Evolutionary conservation across 92 coral and sea anemone species (phyloP).

Genomic region (Phenganax subtilis): DNA sequence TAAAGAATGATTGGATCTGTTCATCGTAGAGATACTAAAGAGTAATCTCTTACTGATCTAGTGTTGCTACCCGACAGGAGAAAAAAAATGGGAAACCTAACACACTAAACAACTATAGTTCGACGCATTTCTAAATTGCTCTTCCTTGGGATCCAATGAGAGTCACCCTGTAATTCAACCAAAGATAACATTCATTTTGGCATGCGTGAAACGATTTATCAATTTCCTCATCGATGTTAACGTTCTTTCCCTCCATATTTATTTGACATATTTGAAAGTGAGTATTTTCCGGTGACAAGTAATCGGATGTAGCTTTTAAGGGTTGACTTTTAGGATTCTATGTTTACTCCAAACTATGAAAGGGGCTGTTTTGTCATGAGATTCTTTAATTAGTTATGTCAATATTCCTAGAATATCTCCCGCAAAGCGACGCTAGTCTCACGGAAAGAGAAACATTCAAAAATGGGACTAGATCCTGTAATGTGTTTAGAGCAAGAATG

Average conservation of each 20-base stretch:
- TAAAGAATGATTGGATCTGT: too few species aligned
- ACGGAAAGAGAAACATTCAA: not conserved
- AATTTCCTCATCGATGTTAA: not conserved
- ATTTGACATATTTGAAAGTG: not conserved
- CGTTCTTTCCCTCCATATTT: not conserved
- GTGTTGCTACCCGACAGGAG: too few species aligned
- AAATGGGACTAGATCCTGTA: not conserved
- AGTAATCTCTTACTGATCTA: too few species aligned
- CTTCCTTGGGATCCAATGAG: too few species aligned
- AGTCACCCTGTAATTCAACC: not conserved
- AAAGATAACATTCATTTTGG: not conserved
- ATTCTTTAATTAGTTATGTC: conserved; percentile 7
- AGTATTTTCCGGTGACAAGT: conserved; percentile 7
- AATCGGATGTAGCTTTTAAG: not conserved
- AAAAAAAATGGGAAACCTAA: too few species aligned
- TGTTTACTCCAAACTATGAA: conserved; percentile 1
- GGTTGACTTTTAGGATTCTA: not conserved
- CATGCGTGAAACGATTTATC: not conserved
- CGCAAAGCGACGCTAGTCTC: not conserved
- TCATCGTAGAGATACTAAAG: too few species aligned
- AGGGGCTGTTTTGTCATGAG: conserved; percentile 2
- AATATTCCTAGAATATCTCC: conserved; percentile 10
- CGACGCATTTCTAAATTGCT: too few species aligned
- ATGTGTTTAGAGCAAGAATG: not conserved
- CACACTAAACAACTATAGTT: too few species aligned